Evolutionary conservation across 2,888 invertebrate genomes (phyloP).

Genomic region (Willowsia nigromaculata): DNA sequence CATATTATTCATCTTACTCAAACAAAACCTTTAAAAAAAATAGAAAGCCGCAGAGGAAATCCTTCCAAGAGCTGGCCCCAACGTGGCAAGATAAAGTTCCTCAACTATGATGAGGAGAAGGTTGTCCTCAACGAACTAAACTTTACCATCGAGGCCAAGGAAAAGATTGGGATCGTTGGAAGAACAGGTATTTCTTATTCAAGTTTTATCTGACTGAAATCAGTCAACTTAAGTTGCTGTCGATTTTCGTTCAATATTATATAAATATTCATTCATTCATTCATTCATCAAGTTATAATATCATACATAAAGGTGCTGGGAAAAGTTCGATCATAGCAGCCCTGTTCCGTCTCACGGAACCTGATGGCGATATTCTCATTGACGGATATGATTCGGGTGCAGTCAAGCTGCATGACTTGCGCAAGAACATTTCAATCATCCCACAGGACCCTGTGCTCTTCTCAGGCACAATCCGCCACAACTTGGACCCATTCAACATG

Average conservation of each 20-base stretch:
- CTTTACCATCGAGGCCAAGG: conserved; percentile 80
- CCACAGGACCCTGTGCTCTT: conserved; percentile 95
- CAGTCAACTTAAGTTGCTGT: no score
- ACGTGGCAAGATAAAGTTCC: conserved; percentile 79
- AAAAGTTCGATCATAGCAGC: conserved; percentile 90
- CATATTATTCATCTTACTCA: no score
- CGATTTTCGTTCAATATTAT: no score
- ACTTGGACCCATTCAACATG: conserved; percentile 93
- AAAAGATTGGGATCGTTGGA: conserved; percentile 89
- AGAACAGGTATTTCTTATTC: conserved; percentile 82
- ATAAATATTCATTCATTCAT: no score
- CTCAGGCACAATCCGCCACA: conserved; percentile 92
- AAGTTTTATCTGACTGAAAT: conserved; percentile 80
- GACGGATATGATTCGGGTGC: conserved; percentile 27
- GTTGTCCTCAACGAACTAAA: conserved; percentile 80
- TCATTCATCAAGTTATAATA: no score
- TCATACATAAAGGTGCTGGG: no score
- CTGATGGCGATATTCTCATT: conserved; percentile 79
- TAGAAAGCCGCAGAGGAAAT: conserved; percentile 74
- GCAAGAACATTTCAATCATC: conserved; percentile 92
- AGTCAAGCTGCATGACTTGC: conserved; percentile 84
- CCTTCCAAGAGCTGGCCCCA: conserved; percentile 81
- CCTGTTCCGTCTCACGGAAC: conserved; percentile 89
- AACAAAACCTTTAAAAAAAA: conserved; percentile 61
- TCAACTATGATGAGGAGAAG: conserved; percentile 79